A percentile compares a stretch with the other conserved stretches of the same genome.
Evolutionary conservation across 2,888 invertebrate genomes (phyloP).

Genomic region (Ceraclea dissimilis): DNA sequence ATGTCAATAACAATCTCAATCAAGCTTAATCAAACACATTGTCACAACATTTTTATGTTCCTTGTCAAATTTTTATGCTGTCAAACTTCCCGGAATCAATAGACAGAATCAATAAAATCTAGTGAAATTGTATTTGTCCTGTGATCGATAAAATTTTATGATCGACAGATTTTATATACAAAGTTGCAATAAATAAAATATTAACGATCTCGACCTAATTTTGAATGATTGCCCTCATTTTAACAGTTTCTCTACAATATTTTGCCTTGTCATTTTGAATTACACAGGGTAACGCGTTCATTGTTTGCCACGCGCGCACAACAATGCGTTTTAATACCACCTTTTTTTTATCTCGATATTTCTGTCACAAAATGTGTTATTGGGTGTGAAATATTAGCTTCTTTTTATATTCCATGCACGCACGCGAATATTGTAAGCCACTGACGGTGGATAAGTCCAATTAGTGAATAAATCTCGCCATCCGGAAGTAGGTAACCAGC

Average conservation of each 20-base stretch:
- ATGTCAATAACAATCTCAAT: not conserved
- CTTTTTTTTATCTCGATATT: not conserved
- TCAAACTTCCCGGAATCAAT: too few species aligned
- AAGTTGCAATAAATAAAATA: not conserved
- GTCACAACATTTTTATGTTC: not conserved
- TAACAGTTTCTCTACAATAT: not conserved
- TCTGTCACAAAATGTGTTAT: not conserved
- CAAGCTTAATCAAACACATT: not conserved
- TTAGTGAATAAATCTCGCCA: not conserved
- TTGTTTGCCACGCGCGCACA: not conserved
- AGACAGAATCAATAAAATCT: not conserved
- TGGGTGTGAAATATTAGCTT: constrained; percentile 1
- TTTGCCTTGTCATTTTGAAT: not conserved
- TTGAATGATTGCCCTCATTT: not conserved
- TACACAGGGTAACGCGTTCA: not conserved
- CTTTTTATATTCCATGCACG: not conserved
- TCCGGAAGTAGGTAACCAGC: too few species aligned
- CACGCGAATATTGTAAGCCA: not conserved
- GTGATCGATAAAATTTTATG: not conserved
- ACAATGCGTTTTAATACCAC: not conserved
- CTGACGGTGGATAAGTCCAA: not conserved
- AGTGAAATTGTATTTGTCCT: not conserved
- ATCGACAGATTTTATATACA: not conserved
- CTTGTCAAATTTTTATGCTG: not conserved
- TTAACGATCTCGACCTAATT: not conserved